Base-by-base conservation (phyloP, 2,113 vertebrate species). In the Melanotaenia duboulayi region DNA sequence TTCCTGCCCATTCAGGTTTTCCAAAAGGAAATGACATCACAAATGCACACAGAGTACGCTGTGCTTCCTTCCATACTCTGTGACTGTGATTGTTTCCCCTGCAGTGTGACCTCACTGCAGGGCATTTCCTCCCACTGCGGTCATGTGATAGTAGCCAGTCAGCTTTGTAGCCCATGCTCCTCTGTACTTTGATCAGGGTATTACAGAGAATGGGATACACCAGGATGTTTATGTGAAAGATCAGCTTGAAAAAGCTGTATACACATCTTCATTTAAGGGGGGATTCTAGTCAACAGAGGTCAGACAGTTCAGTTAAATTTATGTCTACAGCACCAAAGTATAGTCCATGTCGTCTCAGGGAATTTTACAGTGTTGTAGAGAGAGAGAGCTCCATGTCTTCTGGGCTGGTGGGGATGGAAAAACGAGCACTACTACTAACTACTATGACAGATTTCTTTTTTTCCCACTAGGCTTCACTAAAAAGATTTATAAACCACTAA, bases 21-120 rank as follows among this genome's bases (percentile, higher is more conserved):
- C 85, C 65, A 63, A n/a, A 60, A 82, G 87, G 87, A 92, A 85
- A 91, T 92, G 55, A 90, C 81, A 82, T 87, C 91, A 89, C 74
- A 74, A 63, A 65, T 39, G 64, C 22, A 57, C 19, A 35, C 7
- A 23, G 48, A 54, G 62, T 59, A 74, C 76, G 67, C 83, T 80
- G 71, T 63, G 71, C 81, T 92, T 91, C 92, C 92, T 92, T 89
- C 88, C 88, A 4, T 76, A 70, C 87, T 82, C 86, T 74, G 76
- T 87, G 71, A 75, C 63, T 25, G 50, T 60, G 76, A 88, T 87
- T 84, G 85, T 90, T 90, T 90, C 81, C 84, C 74, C 67, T 37
- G 52, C 75, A 61, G 78, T 22, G 71, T 80, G 87, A 92, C 92
- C 88, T 85, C 81, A 65, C 68, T 40, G 55, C 56, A 17, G 75